Base-by-base conservation (phyloP, 2,888 invertebrate species). In the Limnephilus lunatus region DNA sequence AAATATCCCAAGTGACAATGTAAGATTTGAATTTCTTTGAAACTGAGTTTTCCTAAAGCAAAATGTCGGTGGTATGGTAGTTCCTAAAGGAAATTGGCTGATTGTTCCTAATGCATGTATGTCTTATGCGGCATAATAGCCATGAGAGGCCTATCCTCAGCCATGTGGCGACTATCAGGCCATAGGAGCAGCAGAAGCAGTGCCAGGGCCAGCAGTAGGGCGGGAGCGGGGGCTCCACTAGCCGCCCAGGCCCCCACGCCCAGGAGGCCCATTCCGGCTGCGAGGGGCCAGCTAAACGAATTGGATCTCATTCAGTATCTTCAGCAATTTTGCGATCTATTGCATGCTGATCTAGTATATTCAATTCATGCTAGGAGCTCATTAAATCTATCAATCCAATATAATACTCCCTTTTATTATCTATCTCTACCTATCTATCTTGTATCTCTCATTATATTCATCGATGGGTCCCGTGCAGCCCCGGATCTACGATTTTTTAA, bases 171-270 rank as follows among this genome's bases (percentile, higher is more conserved):
- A 48, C 44, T 80, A 25, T 87, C 94, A 93, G 9, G 95, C 95
- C 19, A 92, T 81, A 93, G 91, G 31, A 93, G 90, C 82, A 93
- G 91, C 39, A 93, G 82, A 35, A 93, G 89, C 35, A 93, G 91
- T 30, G 91, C 93, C 31, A 93, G 85, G 32, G 95, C 95, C 92
- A 95, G 94, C 93, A 95, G 94, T 86, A 95, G 95, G 91, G 95
- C 95, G 88, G 95, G 94, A 83, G 91, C 88, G 19, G 92, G 92
- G 32, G 91, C 92, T 87, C 93, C 93, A 91, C 93, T 92, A 81
- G 91, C 93, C 89, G 92, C 91, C 93, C 92, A 92, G 30, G 92
- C 85, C 90, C 90, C 81, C 12, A 92, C 81, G 25, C 93, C 93
- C 91, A 92, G 48, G 89, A 91, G 88, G 68, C 93, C 93, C 87